Evolutionary conservation across 2,888 invertebrate genomes (phyloP), one percentile per base, ranked within the genome.

Genomic region (Endotricha flammealis): DNA sequence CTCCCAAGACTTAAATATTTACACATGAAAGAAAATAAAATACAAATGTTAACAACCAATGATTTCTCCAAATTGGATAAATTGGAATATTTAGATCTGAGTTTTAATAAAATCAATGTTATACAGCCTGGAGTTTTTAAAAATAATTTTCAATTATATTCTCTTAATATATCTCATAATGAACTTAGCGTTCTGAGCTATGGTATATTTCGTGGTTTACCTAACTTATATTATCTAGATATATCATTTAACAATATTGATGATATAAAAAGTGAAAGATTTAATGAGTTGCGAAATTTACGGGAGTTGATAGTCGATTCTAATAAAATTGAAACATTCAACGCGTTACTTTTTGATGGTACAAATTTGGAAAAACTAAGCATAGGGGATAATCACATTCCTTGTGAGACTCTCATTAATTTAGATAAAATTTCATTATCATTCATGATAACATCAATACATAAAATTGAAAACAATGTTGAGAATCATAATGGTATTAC

Each of bases 331-430:
- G 40, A 40, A 16, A 49, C 51, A 20, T 39, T 80, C 9, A 48
- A 53, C 2, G 38, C 51, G n/a, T 56, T 63, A 17, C 65, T 72
- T n/a, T 73, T 79, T 45, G 12, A 32, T 4, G 56, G 64, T 0
- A 64, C 63, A 0, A 50, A 44, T 42, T 48, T 79, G 27, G 35
- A 37, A 7, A 55, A 39, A 22, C 53, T 81, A 5, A 81, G 80
- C 43, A 75, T 81, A 31, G 79, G 80, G 3, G 66, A 61, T 13
- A 81, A 81, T 53, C 77, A 71, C n/a, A 42, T 81, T 29, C 51
- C 77, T 1, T 80, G 80, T 40, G 58, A 64, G 25, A 29, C 54
- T 22, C 41, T 80, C 24, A 55, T 66, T 0, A 64, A 57, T 35
- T 50, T 75, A 0, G 53, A 57, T 25, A 59, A 56, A 36, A 28